Evolutionary conservation across 2,888 invertebrate species (phyloP).

Genomic region (Tridacna crocea): DNA sequence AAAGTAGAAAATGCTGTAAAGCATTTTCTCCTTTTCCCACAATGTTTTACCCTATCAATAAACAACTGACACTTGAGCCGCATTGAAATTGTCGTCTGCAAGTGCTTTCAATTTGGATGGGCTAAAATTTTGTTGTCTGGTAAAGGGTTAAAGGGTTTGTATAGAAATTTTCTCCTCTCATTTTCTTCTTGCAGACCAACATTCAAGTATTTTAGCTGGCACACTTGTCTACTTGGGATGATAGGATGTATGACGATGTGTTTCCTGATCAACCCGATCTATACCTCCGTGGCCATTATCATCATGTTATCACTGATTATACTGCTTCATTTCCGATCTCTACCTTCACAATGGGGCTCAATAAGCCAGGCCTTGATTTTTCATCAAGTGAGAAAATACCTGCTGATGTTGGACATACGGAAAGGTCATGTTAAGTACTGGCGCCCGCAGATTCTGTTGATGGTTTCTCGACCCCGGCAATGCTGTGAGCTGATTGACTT

Average conservation of each 20-base stretch:
- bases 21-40: too few species aligned
- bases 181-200: slow-evolving; percentile 90
- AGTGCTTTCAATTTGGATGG: too few species aligned
- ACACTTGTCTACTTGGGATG: slow-evolving; percentile 94
- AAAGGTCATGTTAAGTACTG: slow-evolving; percentile 99
- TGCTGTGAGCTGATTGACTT: slow-evolving; percentile 97
- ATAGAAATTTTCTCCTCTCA: too few species aligned
- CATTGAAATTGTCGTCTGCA: too few species aligned
- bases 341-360: slow-evolving; percentile 97
- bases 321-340: slow-evolving; percentile 92
- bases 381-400: slow-evolving; percentile 98
- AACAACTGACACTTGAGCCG: too few species aligned
- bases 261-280: slow-evolving; percentile 96
- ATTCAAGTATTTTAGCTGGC: slow-evolving; percentile 98
- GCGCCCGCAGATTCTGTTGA: slow-evolving; percentile 97
- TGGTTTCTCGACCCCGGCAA: slow-evolving; percentile 96
- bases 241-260: slow-evolving; percentile 95
- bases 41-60: too few species aligned
- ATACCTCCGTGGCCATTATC: slow-evolving; percentile 94
- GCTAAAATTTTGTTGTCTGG: too few species aligned
- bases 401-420: slow-evolving; percentile 96
- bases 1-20: background rate
- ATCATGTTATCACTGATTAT: slow-evolving; percentile 94
- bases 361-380: slow-evolving; percentile 99
- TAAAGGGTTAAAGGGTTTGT: too few species aligned